Base-by-base conservation (phyloP, 2,113 vertebrate genomes). In the Synodontis membranacea region DNA sequence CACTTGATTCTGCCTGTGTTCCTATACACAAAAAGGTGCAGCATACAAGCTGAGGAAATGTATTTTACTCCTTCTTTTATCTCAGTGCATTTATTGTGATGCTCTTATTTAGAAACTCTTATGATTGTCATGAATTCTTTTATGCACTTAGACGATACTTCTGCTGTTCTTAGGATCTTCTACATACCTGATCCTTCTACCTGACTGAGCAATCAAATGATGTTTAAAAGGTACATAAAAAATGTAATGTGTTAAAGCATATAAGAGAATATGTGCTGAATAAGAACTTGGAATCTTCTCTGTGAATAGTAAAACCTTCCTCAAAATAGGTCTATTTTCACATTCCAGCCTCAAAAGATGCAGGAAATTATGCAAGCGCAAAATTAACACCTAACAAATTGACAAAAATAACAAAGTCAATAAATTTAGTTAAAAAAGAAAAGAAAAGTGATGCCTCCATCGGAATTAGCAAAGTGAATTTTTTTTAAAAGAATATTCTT, bases 91-190 rank as follows among this genome's bases (percentile, higher is more conserved):
- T 80, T 87, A 60, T 82, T 83, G 78, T 10, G 28, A 83, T 50
- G 39, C 37, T 76, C 83, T 82, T 86, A 70, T 74, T 85, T 72
- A 82, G 81, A 78, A 68, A 82, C 85, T 76, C 72, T 72, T 89
- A 86, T 86, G 81, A 21, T 44, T 85, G 82, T 70, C 68, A 42
- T 72, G 19, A 68, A 68, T 78, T 84, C 83, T 64, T 76, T 50
- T 82, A 84, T 80, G 82, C 46, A 12, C 46, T 81, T 46, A 46
- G 23, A 75, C 12, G 19, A 76, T 44, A 48, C 12, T 84, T 12
- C 19, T 82, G 68, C 74, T 74, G 48, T 84, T 82, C 70, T 31
- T 80, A 60, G 50, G 25, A 28, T 68, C 46, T 72, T 84, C 76
- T 84, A 68, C 11, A n/a, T 58, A 31, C 58, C 70, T 83, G 44